These are phyloP conservation scores for Exocentrus adspersus DNA, from an alignment of 2,888 invertebrate species.

Conservation along the genomic window DNA sequence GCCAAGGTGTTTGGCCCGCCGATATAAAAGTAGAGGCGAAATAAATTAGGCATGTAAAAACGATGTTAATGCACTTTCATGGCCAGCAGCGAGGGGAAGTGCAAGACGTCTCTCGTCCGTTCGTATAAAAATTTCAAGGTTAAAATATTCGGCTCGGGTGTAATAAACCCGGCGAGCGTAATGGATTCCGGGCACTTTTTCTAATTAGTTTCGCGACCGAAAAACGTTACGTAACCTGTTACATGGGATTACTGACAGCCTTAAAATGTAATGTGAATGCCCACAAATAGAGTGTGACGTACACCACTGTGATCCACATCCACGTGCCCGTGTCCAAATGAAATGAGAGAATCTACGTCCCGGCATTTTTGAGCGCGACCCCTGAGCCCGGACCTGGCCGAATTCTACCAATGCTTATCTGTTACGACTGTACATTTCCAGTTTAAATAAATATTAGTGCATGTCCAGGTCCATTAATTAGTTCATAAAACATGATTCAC, in stretches of 20 bases:
- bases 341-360: no score
- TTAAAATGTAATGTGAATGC: no score
- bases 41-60: constrained; percentile 36
- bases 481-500: constrained; percentile 3
- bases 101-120: constrained; percentile 31
- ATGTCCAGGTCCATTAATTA: background rate
- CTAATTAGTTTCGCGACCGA: constrained; percentile 13
- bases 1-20: background rate
- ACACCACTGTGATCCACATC: background rate
- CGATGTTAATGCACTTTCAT: constrained; percentile 40
- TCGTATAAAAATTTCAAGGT: constrained; percentile 30
- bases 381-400: no score
- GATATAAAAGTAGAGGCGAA: constrained; percentile 33
- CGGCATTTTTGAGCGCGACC: no score
- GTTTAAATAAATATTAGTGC: background rate
- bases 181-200: constrained; percentile 28
- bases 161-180: constrained; percentile 27
- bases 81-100: constrained; percentile 36
- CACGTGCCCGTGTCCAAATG: no score
- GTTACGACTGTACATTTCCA: background rate
- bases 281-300: no score
- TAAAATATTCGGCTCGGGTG: constrained; percentile 28
- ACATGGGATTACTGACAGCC: no score
- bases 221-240: background rate
- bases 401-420: no score